Base-by-base conservation (phyloP, 2,888 invertebrate species). In the Zeuzera pyrina region DNA sequence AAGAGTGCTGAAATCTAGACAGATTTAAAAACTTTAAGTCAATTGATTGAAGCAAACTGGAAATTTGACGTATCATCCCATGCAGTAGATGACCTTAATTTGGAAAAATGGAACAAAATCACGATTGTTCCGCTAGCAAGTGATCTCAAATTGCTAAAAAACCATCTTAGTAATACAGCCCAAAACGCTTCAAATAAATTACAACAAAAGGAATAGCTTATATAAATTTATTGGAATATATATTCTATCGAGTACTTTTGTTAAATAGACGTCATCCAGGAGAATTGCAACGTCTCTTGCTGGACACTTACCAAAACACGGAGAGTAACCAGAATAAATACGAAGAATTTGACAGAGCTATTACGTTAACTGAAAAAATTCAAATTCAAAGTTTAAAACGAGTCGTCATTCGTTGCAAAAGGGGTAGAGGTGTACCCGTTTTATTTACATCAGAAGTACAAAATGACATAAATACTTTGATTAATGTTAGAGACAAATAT, bases 81-180 rank as follows among this genome's bases (percentile, higher is more conserved):
- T 16, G 41, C 42, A 7, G 22, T 30, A n/a, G 24, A 31, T 22
- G 45, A 45, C 24, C 19, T 42, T 2, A 38, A 42, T 27, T 2
- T 34, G 2, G 41, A 41, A 13, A 41, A 41, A 33, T 44, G 29
- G 27, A 39, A 42, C 19, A 37, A 42, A 35, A 21, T 31, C 3
- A 44, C 39, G 5, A 37, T 43, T 23, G 39, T 44, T 27, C 45
- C 45, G 5, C 23, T 43, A 7, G 41, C 38, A 12, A 32, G 22
- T 22, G 42, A 42, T 30, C 33, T 43, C 25, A 43, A 42, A 39
- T 15, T 40, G 10, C 29, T 43, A 2, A 45, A 43, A 38, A 32
- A 42, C 21, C 29, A 42, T 38, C 34, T 45, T 14, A 29, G 29
- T 30, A 15, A 29, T 30, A 36, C 12, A 19, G 27, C 31, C 30